A percentile compares a stretch with the other conserved stretches of the same genome.
phyloP scores from a whole-genome alignment of 2,797 vertebrate genomes.

The Tinamus major region DNA sequence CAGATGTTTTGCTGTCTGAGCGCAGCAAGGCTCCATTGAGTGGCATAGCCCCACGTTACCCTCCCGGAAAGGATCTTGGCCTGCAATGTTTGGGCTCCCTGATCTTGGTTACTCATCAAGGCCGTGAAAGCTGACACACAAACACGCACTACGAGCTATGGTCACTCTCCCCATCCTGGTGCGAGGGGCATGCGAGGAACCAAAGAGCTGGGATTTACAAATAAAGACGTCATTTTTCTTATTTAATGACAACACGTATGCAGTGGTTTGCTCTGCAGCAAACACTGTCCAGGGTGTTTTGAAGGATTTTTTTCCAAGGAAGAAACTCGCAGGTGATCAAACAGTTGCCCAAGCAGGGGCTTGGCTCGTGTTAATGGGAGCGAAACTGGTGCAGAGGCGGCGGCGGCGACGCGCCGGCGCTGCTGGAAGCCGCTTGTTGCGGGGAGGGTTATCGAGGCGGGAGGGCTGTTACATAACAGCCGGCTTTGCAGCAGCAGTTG shows the following conservation, averaged over 20 bases:
- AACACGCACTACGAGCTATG: neutral
- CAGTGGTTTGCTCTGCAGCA: conserved; percentile 36
- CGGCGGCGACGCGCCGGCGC: neutral
- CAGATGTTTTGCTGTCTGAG: conserved; percentile 29
- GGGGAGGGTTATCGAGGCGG: neutral
- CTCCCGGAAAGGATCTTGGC: neutral
- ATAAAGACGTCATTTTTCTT: neutral
- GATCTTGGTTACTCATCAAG: neutral
- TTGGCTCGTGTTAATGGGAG: conserved; percentile 13
- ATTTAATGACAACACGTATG: neutral
- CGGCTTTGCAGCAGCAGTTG: neutral
- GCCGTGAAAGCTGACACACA: neutral
- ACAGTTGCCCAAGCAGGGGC: conserved; percentile 35
- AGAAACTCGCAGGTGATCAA: conserved; percentile 48
- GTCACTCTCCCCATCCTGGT: neutral
- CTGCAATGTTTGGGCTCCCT: neutral
- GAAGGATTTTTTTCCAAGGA: conserved; percentile 35
- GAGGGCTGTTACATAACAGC: neutral
- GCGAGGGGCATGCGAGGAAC: neutral
- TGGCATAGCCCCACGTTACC: neutral
- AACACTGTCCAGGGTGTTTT: conserved; percentile 1
- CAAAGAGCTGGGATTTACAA: neutral
- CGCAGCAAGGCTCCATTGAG: neutral
- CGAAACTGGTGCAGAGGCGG: neutral
- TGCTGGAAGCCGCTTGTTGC: neutral